phyloP scores from a whole-genome alignment of 2,113 vertebrate species.

The Panthera uncia region DNA sequence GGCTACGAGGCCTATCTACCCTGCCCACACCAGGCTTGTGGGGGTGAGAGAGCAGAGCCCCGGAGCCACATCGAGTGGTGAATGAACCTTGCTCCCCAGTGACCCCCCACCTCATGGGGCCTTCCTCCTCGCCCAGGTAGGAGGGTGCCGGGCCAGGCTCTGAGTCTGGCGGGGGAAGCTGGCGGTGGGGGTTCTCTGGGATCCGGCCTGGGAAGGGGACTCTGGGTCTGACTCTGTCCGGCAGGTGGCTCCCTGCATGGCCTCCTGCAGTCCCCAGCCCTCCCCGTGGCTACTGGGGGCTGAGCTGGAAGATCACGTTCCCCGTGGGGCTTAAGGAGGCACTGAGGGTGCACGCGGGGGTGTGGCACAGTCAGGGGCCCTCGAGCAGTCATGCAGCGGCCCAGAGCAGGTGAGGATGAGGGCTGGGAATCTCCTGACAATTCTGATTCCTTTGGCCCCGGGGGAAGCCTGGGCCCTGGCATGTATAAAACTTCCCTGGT shows the following conservation, averaged over 20 bases:
- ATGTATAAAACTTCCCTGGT: background rate
- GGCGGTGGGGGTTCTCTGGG: background rate
- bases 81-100: background rate
- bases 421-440: background rate
- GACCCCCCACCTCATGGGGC: background rate
- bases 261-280: background rate
- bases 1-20: accelerated
- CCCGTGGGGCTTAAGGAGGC: background rate
- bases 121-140: background rate
- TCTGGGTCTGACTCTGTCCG: background rate
- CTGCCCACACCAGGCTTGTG: background rate
- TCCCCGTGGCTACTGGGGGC: background rate
- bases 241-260: too few relatives aligned
- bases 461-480: background rate
- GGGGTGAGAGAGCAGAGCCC: too few relatives aligned
- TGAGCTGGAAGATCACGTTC: background rate
- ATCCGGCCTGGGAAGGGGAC: accelerated
- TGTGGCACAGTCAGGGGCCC: background rate
- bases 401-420: too few relatives aligned
- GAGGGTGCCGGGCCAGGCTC: background rate
- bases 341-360: background rate
- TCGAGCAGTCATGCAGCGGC: accelerated
- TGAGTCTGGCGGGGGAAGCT: background rate
- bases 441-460: background rate
- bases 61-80: accelerated